Conservation (phyloP, 2,113 vertebrate genomes). For the Hirundichthys speculiger region DNA sequence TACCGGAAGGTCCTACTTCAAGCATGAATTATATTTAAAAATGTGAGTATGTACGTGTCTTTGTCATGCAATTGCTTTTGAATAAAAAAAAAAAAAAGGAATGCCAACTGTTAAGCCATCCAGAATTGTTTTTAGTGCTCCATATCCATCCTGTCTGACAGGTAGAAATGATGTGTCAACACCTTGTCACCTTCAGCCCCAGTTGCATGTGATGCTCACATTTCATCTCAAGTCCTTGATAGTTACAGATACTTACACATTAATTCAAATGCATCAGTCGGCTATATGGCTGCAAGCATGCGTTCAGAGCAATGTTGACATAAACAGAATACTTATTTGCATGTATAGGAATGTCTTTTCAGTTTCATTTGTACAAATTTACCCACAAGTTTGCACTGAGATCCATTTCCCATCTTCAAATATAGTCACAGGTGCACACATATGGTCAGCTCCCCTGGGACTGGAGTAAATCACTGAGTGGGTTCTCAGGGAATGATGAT, state of each 20-base stretch:
- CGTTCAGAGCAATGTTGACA: background rate
- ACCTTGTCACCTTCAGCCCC: constrained; percentile 13
- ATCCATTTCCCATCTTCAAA: constrained; percentile 59
- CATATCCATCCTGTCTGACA: constrained; percentile 1
- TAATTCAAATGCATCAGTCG: constrained; percentile 2
- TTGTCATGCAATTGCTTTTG: too few relatives aligned
- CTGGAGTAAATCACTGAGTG: constrained; percentile 58
- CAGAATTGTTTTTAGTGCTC: constrained; percentile 12
- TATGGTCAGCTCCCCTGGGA: constrained; percentile 29
- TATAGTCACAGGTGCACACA: constrained; percentile 40
- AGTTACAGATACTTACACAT: background rate
- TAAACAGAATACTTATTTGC: background rate
- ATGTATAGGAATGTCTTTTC: background rate
- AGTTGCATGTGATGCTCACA: background rate
- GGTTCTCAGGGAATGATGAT: constrained; percentile 61
- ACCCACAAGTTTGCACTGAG: background rate
- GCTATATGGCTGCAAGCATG: background rate
- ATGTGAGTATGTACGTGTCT: background rate
- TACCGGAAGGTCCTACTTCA: too few relatives aligned
- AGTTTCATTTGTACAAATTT: background rate
- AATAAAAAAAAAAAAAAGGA: constrained; percentile 8
- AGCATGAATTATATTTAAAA: too few relatives aligned
- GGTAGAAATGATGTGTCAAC: constrained; percentile 28
- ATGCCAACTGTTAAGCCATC: constrained; percentile 7
- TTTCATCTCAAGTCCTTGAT: constrained; percentile 21